These are phyloP conservation scores for Steatocranus sp. DNA, from an alignment of 2,797 vertebrate genomes.

Conservation along the genomic window DNA sequence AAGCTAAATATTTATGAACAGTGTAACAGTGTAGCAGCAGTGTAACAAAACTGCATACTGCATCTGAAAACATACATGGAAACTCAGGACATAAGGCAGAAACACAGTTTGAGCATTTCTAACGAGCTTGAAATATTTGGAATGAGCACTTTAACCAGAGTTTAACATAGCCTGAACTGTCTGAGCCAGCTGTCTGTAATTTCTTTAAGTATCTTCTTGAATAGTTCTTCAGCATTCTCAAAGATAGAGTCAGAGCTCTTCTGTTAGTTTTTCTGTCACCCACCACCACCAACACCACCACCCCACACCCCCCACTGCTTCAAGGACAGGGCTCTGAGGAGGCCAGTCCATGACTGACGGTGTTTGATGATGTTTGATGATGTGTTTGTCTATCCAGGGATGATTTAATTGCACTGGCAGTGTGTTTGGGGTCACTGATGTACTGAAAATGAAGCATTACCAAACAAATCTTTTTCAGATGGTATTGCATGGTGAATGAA, in stretches of 20 bases:
- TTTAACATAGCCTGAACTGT: background rate
- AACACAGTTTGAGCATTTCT: background rate
- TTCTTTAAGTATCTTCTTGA: background rate
- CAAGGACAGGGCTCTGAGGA: background rate
- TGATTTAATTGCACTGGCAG: background rate
- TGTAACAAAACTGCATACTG: background rate
- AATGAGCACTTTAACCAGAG: background rate
- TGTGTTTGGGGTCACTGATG: background rate
- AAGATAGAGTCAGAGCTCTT: background rate
- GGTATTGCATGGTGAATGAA: background rate
- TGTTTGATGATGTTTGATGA: background rate
- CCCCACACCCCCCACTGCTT: background rate
- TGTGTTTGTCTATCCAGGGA: background rate
- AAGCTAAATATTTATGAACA: background rate
- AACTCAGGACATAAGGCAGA: background rate
- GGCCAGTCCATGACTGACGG: background rate
- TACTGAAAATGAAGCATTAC: background rate
- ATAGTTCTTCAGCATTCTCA: background rate
- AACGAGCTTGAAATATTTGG: background rate
- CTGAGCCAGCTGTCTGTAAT: background rate
- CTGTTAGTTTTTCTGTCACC: background rate
- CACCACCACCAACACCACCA: background rate
- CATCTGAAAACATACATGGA: background rate
- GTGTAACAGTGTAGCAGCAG: background rate
- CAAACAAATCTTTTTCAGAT: background rate